A percentile compares a stretch with the other conserved stretches of the same genome.
These are phyloP conservation scores for Argyresthia goedartella DNA, from an alignment of 2,888 invertebrate genomes.

Conservation along the genomic window DNA sequence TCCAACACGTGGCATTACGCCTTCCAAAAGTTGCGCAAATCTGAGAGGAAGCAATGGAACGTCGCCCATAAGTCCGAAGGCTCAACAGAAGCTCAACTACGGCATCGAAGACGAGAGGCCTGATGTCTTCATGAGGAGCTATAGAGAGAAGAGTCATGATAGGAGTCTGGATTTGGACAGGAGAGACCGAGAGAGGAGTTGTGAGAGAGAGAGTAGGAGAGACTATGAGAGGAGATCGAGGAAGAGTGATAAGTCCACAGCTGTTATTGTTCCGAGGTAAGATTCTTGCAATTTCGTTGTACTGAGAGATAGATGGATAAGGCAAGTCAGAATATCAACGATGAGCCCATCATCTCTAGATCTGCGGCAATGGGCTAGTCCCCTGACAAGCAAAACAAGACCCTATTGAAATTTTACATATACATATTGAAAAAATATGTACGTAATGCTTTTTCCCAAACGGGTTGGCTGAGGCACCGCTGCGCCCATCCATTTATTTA, in stretches of 20 bases:
- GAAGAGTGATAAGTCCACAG: slow-evolving; percentile 50
- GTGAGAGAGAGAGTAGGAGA: slow-evolving; percentile 42
- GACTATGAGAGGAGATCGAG: slow-evolving; percentile 35
- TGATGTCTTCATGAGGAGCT: slow-evolving; percentile 57
- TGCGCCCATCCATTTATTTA: no score
- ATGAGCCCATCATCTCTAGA: neutral
- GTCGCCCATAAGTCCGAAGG: slow-evolving; percentile 62
- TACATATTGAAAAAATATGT: no score
- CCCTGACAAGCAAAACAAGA: no score
- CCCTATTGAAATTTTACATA: no score
- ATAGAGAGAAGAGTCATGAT: slow-evolving; percentile 46
- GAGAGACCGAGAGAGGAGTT: slow-evolving; percentile 31
- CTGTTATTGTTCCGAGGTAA: slow-evolving; percentile 63
- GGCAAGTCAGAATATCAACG: no score
- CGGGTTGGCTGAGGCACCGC: neutral
- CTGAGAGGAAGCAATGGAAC: slow-evolving; percentile 33
- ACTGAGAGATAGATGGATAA: no score
- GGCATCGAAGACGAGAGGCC: slow-evolving; percentile 43
- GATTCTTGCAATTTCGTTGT: slow-evolving; percentile 8
- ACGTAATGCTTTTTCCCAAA: neutral
- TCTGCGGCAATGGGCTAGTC: no score
- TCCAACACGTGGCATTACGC: slow-evolving; percentile 51
- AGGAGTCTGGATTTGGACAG: slow-evolving; percentile 37
- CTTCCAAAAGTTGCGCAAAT: slow-evolving; percentile 64
- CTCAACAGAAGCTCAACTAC: slow-evolving; percentile 71